Percentiles rank a stretch among this genome's conserved stretches.
Conservation (phyloP, 35 echinoderm and acorn worm species). For the Lytechinus variegatus region DNA sequence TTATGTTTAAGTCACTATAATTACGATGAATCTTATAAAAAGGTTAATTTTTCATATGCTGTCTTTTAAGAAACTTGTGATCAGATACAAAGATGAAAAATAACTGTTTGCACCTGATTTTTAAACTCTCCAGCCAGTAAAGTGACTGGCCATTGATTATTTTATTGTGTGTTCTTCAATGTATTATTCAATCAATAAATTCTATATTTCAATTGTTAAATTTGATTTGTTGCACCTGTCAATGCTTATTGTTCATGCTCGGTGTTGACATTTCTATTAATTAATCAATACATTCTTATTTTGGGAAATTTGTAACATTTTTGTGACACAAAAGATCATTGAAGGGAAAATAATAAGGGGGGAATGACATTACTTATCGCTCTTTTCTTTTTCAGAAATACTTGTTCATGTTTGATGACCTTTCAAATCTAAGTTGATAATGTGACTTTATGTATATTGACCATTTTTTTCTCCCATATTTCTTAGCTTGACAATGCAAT, state of each 20-base stretch:
- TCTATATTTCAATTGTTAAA: background rate
- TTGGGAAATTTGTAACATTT: background rate
- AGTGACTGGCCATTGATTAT: background rate
- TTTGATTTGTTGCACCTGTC: background rate
- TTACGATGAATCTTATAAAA: too few relatives aligned
- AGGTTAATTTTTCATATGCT: too few relatives aligned
- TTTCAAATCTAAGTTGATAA: too few relatives aligned
- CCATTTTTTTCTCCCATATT: too few relatives aligned
- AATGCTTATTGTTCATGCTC: background rate
- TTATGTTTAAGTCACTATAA: too few relatives aligned
- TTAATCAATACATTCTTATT: background rate
- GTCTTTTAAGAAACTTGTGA: too few relatives aligned
- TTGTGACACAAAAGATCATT: background rate
- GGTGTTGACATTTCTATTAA: background rate
- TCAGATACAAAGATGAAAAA: too few relatives aligned
- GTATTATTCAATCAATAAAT: constrained; percentile 6
- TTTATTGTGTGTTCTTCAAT: background rate
- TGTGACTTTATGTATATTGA: too few relatives aligned
- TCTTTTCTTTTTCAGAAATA: too few relatives aligned
- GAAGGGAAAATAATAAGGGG: background rate
- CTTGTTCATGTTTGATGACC: too few relatives aligned
- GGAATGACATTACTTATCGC: background rate
- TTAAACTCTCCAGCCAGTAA: background rate
- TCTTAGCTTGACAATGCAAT: background rate
- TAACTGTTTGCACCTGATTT: too few relatives aligned